Evolutionary conservation across 2,888 invertebrate species (phyloP).

Genomic region (Lasioglossum leucozonium): DNA sequence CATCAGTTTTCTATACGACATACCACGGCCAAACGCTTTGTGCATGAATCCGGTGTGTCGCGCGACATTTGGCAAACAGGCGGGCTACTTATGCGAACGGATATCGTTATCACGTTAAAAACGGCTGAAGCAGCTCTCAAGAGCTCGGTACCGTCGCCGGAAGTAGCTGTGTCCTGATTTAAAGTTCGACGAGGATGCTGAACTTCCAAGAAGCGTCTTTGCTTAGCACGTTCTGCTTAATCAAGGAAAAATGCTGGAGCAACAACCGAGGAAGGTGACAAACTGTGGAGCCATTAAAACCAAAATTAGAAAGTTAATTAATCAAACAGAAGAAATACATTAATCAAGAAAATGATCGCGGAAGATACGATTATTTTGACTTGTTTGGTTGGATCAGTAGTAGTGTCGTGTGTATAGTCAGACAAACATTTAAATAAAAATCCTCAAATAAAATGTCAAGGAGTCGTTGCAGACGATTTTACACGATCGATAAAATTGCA

Average conservation of each 20-base stretch:
- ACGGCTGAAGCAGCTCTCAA: background rate
- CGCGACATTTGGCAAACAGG: background rate
- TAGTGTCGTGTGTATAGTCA: no score
- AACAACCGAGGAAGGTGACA: background rate
- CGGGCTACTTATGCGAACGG: conserved; percentile 1
- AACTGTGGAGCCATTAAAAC: background rate
- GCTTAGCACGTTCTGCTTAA: background rate
- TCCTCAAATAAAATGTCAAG: background rate
- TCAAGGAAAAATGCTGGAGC: background rate
- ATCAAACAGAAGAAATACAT: no score
- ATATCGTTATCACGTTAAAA: conserved; percentile 4
- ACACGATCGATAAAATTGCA: background rate
- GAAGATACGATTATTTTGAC: no score
- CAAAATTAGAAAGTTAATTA: background rate
- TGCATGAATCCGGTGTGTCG: background rate
- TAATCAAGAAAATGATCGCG: no score
- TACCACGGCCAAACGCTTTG: background rate
- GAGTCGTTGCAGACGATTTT: background rate
- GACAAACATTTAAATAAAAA: no score
- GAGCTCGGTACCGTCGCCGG: background rate
- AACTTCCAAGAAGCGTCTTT: background rate
- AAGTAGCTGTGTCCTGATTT: background rate
- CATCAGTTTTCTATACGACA: background rate
- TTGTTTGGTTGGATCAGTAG: no score
- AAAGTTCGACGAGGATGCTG: background rate